Base-by-base conservation (phyloP, 2,113 vertebrate genomes). In the Glaucomys volans region DNA sequence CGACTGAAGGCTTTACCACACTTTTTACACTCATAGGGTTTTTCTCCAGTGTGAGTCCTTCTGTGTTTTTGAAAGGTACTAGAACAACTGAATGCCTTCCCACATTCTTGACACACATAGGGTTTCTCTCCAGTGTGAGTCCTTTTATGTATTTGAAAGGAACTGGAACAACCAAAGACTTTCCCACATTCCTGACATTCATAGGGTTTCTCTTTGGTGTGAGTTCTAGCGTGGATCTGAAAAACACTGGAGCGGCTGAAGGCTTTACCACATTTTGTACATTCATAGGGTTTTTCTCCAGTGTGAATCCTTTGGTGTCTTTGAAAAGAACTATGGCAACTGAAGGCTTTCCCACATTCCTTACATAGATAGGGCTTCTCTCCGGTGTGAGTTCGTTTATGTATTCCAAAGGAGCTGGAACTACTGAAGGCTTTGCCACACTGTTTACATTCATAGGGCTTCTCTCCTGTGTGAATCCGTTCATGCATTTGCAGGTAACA, bases 401-500 rank as follows among this genome's bases (percentile, higher is more conserved):
- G 84, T 37, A 59, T 92, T 84, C 2, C 37, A 66, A 96, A 88
- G 42, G 93, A 96, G 54, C 40, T 77, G 8, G 18, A 8, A 64
- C 24, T 32, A 75, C 75, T 89, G 66, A 97, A 97, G 26, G 86
- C 72, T 86, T 85, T 90, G 16, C 66, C 77, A 75, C 90, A 95
- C 18, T 74, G 37, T 32, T 64, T 62, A 88, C 89, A 94, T 50
- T 66, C 52, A 79, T 79, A 94, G 5, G 26, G 89, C 47, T 92
- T 92, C 76, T 92, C 89, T 77, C 92, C 92, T 28, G 76, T 79
- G 77, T 92, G 92, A 71, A 84, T 96, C 72, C 86, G 95, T 88
- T 81, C 92, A 67, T 96, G 95, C 37, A 59, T 90, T 59, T 16
- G 44, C 47, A 96, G 83, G 94, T 52, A 57, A 57, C 30, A 54